A percentile compares a stretch with the other conserved stretches of the same genome.
These are phyloP conservation scores for Urocyon cinereoargenteus DNA, from an alignment of 2,797 vertebrate species.

Conservation along the genomic window DNA sequence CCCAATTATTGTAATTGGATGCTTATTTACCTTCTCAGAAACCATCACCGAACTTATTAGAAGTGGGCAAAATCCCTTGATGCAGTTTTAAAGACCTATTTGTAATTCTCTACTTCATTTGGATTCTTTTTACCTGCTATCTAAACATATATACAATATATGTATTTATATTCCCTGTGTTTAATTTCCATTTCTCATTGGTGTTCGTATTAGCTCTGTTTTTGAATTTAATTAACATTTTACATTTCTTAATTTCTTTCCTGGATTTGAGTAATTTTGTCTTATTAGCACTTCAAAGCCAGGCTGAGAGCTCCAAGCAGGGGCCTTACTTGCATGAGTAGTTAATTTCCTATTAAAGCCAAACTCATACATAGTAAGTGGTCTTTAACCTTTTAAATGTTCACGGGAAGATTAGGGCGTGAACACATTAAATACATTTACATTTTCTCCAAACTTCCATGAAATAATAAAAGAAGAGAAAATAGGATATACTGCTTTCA, in stretches of 20 bases:
- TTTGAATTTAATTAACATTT: slow-evolving; percentile 85
- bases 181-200: slow-evolving; percentile 65
- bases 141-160: slow-evolving; percentile 55
- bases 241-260: slow-evolving; percentile 84
- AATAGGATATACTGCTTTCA: not conserved
- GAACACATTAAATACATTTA: slow-evolving; percentile 25
- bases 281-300: slow-evolving; percentile 85
- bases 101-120: not conserved
- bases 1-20: not conserved
- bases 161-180: slow-evolving; percentile 63
- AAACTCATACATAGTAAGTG: slow-evolving; percentile 74
- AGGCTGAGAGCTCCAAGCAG: slow-evolving; percentile 72
- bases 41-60: not conserved
- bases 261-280: slow-evolving; percentile 83
- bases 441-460: slow-evolving; percentile 48
- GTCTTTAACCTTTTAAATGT: slow-evolving; percentile 83
- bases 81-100: not conserved
- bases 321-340: slow-evolving; percentile 82
- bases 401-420: slow-evolving; percentile 62
- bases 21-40: not conserved
- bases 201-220: slow-evolving; percentile 75
- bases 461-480: slow-evolving; percentile 58
- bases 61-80: not conserved
- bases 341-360: slow-evolving; percentile 77
- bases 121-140: not conserved